Conservation (phyloP, 2,888 invertebrate genomes). For the Lycia hirtaria region DNA sequence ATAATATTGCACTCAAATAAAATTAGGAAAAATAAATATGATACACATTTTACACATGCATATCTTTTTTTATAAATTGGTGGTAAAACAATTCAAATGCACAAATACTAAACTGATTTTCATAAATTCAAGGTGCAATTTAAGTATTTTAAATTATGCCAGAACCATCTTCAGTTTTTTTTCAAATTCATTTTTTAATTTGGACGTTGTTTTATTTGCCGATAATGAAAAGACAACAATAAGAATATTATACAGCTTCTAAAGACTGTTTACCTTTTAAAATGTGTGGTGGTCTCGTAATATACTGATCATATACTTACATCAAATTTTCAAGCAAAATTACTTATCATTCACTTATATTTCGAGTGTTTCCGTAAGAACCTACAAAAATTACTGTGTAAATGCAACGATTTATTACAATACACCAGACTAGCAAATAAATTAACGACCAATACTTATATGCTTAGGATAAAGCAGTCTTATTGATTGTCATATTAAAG, state of each 20-base stretch:
- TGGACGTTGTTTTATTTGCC: not conserved
- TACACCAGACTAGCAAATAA: not conserved
- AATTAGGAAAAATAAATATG: constrained; percentile 7
- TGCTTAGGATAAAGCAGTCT: not conserved
- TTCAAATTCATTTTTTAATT: not conserved
- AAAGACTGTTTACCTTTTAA: no score
- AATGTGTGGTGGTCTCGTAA: no score
- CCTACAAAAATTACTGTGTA: no score
- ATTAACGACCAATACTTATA: not conserved
- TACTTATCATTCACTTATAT: no score
- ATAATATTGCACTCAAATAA: constrained; percentile 22
- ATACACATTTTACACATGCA: constrained; percentile 7
- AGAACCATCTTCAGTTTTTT: not conserved
- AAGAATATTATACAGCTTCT: not conserved
- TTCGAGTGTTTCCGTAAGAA: no score
- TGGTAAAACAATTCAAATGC: not conserved
- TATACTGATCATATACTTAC: no score
- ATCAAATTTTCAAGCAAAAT: no score
- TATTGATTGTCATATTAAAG: no score
- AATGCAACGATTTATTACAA: no score
- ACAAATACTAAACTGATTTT: not conserved
- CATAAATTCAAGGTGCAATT: not conserved
- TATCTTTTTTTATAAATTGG: not conserved
- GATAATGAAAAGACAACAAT: not conserved
- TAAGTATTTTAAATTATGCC: not conserved